Conservation (phyloP, 1,140 invertebrate species). For the Sarcophaga peregrina region DNA sequence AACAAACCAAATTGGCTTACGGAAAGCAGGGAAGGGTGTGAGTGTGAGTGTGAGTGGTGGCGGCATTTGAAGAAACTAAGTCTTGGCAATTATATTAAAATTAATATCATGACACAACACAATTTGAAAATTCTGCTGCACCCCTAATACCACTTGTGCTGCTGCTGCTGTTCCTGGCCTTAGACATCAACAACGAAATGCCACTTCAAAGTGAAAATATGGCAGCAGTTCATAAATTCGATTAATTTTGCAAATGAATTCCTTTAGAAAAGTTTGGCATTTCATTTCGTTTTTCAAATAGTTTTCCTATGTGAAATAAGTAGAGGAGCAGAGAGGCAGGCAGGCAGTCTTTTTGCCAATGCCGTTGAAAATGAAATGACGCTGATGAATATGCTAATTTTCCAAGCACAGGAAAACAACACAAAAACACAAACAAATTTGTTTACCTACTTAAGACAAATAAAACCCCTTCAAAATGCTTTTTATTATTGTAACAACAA, state of each 20-base stretch:
- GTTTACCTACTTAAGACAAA: slow-evolving; percentile 19
- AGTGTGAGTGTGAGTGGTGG: background rate
- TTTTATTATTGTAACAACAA: slow-evolving; percentile 11
- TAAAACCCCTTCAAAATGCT: slow-evolving; percentile 7
- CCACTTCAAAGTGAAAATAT: slow-evolving; percentile 14
- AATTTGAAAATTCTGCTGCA: background rate
- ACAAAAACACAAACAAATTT: background rate
- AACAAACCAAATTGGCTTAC: too few species aligned
- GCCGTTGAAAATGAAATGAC: slow-evolving; percentile 6
- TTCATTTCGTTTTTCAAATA: too few species aligned
- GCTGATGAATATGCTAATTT: slow-evolving; percentile 21
- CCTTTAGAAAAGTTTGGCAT: background rate
- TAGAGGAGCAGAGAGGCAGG: too few species aligned
- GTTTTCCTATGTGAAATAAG: too few species aligned
- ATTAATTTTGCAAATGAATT: slow-evolving; percentile 19
- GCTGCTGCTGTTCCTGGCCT: background rate
- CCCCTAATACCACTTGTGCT: background rate
- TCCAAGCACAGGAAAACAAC: background rate
- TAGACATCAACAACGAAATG: background rate
- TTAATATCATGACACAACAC: background rate
- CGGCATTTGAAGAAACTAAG: too few species aligned
- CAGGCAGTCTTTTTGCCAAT: background rate
- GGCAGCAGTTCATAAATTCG: slow-evolving; percentile 17
- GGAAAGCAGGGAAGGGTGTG: background rate
- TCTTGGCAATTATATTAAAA: background rate